These are phyloP conservation scores for Elephantulus edwardii DNA, from an alignment of 2,113 vertebrate species.

Conservation along the genomic window DNA sequence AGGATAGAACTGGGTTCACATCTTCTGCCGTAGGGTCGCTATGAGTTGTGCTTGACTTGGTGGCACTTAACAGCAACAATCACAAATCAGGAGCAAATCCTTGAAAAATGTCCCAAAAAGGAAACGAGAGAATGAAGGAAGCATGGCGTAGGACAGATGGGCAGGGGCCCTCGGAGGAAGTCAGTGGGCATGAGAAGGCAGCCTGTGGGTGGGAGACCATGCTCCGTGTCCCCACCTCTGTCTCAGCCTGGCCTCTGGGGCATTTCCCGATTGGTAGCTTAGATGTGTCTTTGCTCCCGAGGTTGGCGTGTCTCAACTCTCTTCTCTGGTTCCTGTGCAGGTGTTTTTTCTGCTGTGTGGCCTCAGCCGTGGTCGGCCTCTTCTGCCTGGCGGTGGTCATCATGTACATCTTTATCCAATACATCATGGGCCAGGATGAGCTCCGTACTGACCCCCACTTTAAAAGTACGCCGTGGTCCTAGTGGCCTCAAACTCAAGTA, in stretches of 20 bases:
- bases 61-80: too few relatives aligned
- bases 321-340: constrained; percentile 66
- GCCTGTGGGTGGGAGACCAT: neutral
- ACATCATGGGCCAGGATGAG: constrained; percentile 81
- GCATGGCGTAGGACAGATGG: neutral
- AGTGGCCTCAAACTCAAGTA: neutral
- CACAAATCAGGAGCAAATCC: too few relatives aligned
- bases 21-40: too few relatives aligned
- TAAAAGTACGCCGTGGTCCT: constrained; percentile 75
- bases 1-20: too few relatives aligned
- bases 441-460: constrained; percentile 85
- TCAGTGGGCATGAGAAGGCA: too few relatives aligned
- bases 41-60: too few relatives aligned
- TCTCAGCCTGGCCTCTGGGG: neutral
- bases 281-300: too few relatives aligned
- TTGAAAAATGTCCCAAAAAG: neutral
- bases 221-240: neutral
- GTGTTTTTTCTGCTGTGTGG: constrained; percentile 86
- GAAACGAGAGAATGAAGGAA: neutral
- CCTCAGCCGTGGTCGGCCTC: constrained; percentile 80
- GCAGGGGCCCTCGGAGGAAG: neutral
- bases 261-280: too few relatives aligned
- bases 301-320: neutral
- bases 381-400: constrained; percentile 78
- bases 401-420: constrained; percentile 85